phyloP scores from a whole-genome alignment of 1,140 invertebrate genomes.

The Euura saliciscinereae region DNA sequence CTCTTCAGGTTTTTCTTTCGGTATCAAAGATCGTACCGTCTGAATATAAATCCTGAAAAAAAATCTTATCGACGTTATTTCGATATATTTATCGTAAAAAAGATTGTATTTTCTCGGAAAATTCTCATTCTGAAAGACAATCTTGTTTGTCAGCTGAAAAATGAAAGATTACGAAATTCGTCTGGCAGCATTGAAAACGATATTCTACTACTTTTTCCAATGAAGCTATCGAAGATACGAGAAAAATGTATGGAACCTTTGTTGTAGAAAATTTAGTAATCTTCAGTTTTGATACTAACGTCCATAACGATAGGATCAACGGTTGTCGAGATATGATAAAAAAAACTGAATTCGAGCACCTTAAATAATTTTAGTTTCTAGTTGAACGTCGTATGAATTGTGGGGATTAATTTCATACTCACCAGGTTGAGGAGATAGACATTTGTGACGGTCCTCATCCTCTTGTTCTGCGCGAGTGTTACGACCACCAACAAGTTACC shows the following conservation, averaged over 20 bases:
- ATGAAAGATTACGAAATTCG: too few species aligned
- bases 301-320: background rate
- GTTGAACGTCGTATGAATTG: slow-evolving; percentile 8
- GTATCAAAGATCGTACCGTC: too few species aligned
- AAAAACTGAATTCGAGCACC: background rate
- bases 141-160: too few species aligned
- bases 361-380: background rate
- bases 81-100: too few species aligned
- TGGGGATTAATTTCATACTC: slow-evolving; percentile 45
- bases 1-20: too few species aligned
- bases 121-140: too few species aligned
- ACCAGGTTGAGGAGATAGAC: slow-evolving; percentile 87
- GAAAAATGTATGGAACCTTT: too few species aligned
- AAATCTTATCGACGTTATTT: too few species aligned
- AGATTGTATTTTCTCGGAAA: too few species aligned
- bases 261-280: background rate
- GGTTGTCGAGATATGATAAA: background rate
- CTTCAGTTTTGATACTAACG: background rate
- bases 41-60: too few species aligned
- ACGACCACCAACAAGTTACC: slow-evolving; percentile 83
- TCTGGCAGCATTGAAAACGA: too few species aligned
- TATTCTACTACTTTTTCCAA: background rate
- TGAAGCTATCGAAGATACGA: background rate
- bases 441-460: slow-evolving; percentile 89
- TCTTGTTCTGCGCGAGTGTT: slow-evolving; percentile 78